These are phyloP conservation scores for Lordiphosa clarofinis DNA, from an alignment of 1,140 invertebrate genomes.

Conservation along the genomic window DNA sequence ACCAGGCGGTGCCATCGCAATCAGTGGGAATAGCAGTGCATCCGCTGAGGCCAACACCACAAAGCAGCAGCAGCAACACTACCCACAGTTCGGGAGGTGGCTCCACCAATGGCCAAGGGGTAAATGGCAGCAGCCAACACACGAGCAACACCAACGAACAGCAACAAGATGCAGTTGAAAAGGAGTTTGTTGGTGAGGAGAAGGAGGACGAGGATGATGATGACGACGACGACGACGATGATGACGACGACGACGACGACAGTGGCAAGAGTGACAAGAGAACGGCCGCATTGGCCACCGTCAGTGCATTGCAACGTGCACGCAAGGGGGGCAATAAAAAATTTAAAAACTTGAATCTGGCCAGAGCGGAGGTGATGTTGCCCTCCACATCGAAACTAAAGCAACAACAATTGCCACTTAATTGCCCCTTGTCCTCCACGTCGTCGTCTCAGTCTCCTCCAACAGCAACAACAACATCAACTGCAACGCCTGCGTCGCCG, in stretches of 20 bases:
- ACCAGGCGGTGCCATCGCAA: constrained; percentile 40
- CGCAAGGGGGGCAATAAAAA: constrained; percentile 70
- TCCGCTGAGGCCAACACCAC: constrained; percentile 10
- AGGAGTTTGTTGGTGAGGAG: constrained; percentile 11
- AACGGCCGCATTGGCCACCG: constrained; percentile 1
- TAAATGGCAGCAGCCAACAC: constrained; percentile 45
- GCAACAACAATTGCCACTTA: constrained; percentile 64
- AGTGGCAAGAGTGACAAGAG: constrained; percentile 34
- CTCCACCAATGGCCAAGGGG: constrained; percentile 58
- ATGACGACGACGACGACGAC: constrained; percentile 22
- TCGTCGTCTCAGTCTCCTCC: constrained; percentile 1
- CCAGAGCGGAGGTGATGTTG: constrained; percentile 72
- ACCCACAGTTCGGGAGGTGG: constrained; percentile 23
- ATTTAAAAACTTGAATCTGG: constrained; percentile 77
- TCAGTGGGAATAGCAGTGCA: constrained; percentile 9
- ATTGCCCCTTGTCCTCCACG: constrained; percentile 41
- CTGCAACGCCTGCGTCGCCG: constrained; percentile 11
- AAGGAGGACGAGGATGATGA: constrained; percentile 18
- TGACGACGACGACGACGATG: constrained; percentile 7
- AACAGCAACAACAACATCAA: constrained; percentile 18
- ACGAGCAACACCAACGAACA: constrained; percentile 25
- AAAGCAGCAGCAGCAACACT: constrained; percentile 13
- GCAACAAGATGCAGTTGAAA: constrained; percentile 20
- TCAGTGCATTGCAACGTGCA: constrained; percentile 51
- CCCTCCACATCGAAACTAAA: constrained; percentile 75